A percentile compares a stretch with the other conserved stretches of the same genome.
phyloP scores from a whole-genome alignment of 2,888 invertebrate genomes.

The Stramonita haemastoma region DNA sequence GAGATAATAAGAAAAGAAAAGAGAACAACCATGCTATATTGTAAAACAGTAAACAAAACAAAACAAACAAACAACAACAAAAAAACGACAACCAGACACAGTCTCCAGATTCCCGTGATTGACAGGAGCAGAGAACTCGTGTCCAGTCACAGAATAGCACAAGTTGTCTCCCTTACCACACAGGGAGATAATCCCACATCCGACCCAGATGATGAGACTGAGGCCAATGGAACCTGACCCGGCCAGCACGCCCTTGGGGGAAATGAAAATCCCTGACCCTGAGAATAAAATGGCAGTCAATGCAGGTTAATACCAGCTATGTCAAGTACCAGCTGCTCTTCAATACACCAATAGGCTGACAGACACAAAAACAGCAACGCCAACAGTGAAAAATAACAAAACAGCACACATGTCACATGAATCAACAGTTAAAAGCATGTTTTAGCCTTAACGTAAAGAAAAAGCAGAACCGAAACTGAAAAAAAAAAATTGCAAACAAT shows the following conservation, averaged over 20 bases:
- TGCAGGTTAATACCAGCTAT: neutral
- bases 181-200: slow-evolving; percentile 93
- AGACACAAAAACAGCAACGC: neutral
- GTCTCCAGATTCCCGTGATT: slow-evolving; percentile 5
- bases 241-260: slow-evolving; percentile 93
- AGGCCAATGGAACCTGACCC: slow-evolving; percentile 93
- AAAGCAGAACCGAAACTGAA: too few species aligned
- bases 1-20: neutral
- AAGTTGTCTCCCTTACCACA: slow-evolving; percentile 83
- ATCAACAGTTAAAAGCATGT: neutral
- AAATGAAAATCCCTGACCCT: slow-evolving; percentile 99
- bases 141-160: slow-evolving; percentile 11
- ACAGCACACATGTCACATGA: neutral
- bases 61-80: too few species aligned
- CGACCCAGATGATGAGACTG: slow-evolving; percentile 95
- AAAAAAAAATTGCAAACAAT: too few species aligned
- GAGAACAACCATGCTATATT: neutral
- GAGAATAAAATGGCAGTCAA: slow-evolving; percentile 48
- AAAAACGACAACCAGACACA: slow-evolving; percentile 6
- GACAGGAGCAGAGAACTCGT: slow-evolving; percentile 39
- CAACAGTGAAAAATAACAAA: neutral
- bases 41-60: neutral
- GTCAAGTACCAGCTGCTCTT: neutral
- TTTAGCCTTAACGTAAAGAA: too few species aligned
- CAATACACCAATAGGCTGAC: neutral